Evolutionary conservation across 2,113 vertebrate species (phyloP), one percentile per base, ranked within the genome.

Genomic region (Hemiprocne comata): DNA sequence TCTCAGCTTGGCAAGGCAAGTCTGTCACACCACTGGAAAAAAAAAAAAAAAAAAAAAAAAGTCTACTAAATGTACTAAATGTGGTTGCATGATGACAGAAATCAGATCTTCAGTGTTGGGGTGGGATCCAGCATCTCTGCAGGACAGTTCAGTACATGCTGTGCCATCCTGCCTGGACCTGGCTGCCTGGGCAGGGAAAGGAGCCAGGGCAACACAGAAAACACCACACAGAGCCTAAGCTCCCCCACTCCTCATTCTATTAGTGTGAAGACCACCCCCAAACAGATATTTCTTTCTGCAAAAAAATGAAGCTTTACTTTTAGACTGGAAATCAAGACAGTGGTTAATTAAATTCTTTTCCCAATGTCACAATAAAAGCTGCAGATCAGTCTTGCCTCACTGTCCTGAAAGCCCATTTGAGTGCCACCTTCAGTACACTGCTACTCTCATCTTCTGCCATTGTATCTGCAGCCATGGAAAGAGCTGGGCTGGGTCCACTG

Each of bases 61-160:
- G 24, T 33, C 6, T 42, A 12, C 40, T 42, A 42, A 42, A 42
- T 42, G 40, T 4, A 62, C 82, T 92, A 92, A 84, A 87, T 79
- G 76, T 46, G 40, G 54, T 58, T 90, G 76, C 60, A 61, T 48
- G 69, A 82, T 92, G 90, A 85, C 86, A 96, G 80, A 60, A 79
- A 67, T 94, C 60, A 76, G 42, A 75, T 93, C 70, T 78, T 81
- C 69, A 55, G 53, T 53, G 57, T 38, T 84, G 86, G 94, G 76
- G 78, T 3, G 6, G 65, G 53, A 84, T 93, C 94, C 88, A 94
- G 80, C 17, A 54, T 90, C 85, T 87, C 86, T 79, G 66, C 13
- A 38, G 78, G 46, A 71, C 46, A 93, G 73, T 58, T 88, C 66
- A 75, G 89, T 51, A 84, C 91, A 73, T 66, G 50, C 36, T 90